phyloP scores from a whole-genome alignment of 2,888 invertebrate genomes.

The Myathropa florea region DNA sequence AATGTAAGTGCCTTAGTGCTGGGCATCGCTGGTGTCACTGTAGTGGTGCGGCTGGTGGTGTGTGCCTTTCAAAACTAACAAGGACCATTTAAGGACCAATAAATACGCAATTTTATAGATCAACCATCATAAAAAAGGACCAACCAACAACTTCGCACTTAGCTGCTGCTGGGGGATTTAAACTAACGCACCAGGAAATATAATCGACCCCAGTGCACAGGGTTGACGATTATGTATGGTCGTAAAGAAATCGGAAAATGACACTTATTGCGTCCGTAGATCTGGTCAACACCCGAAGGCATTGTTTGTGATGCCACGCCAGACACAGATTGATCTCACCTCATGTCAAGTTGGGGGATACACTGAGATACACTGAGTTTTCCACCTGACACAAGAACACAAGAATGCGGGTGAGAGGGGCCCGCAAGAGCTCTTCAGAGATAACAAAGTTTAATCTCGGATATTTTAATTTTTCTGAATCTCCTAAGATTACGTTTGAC shows the following conservation, averaged over 20 bases:
- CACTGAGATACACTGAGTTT: background rate
- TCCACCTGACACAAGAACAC: slow-evolving; percentile 18
- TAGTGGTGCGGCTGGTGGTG: slow-evolving; percentile 16
- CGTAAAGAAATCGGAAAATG: slow-evolving; percentile 68
- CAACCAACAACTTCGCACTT: slow-evolving; percentile 37
- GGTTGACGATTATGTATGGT: slow-evolving; percentile 61
- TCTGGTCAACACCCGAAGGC: slow-evolving; percentile 56
- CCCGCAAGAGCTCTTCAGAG: background rate
- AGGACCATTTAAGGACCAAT: slow-evolving; percentile 74
- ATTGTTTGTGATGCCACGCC: slow-evolving; percentile 5
- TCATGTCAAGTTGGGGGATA: background rate
- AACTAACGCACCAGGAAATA: slow-evolving; percentile 50
- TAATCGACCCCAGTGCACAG: slow-evolving; percentile 43
- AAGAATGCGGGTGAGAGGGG: background rate
- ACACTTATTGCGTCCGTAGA: slow-evolving; percentile 54
- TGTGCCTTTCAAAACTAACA: slow-evolving; percentile 68
- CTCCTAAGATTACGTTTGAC: slow-evolving; percentile 16
- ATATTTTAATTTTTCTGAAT: slow-evolving; percentile 9
- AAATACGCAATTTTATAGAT: slow-evolving; percentile 75
- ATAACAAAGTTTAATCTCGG: slow-evolving; percentile 18
- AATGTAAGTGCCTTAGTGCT: slow-evolving; percentile 58
- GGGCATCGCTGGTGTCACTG: background rate
- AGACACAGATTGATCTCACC: slow-evolving; percentile 41
- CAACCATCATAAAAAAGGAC: slow-evolving; percentile 63
- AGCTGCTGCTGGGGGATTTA: slow-evolving; percentile 38